Evolutionary conservation across 2,888 invertebrate species (phyloP).

Genomic region (Suillia variegata): DNA sequence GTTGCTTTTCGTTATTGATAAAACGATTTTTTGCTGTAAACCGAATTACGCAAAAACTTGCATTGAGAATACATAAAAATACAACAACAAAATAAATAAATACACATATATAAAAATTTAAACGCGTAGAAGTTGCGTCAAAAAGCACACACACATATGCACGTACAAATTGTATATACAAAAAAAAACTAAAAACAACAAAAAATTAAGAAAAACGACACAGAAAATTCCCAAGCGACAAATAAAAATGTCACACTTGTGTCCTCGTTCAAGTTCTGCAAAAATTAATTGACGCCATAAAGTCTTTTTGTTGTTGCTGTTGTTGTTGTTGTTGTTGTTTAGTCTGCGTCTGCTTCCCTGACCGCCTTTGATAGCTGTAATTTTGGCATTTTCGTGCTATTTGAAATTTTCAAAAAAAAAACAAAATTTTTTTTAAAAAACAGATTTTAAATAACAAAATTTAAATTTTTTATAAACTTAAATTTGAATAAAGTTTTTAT

Average conservation of each 20-base stretch:
- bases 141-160: background rate
- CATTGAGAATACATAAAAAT: too few species aligned
- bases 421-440: constrained; percentile 4
- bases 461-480: too few species aligned
- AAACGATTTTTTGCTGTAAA: constrained; percentile 8
- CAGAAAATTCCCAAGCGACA: constrained; percentile 28
- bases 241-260: constrained; percentile 32
- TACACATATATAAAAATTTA: constrained; percentile 8
- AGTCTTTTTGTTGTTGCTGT: constrained; percentile 33
- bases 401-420: background rate
- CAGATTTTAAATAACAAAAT: too few species aligned
- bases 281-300: constrained; percentile 50
- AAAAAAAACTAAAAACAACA: background rate
- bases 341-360: constrained; percentile 34
- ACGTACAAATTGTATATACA: background rate
- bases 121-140: constrained; percentile 14
- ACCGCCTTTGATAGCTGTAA: background rate
- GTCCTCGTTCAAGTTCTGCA: constrained; percentile 36
- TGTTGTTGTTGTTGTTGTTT: constrained; percentile 30
- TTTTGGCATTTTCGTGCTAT: too few species aligned
- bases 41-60: constrained; percentile 39
- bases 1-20: constrained; percentile 6
- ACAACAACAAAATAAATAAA: constrained; percentile 9
- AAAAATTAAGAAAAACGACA: background rate
- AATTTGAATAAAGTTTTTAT: too few species aligned